Evolutionary conservation across 2,888 invertebrate species (phyloP), one percentile per base, ranked within the genome.

Genomic region (Molorchus minor): DNA sequence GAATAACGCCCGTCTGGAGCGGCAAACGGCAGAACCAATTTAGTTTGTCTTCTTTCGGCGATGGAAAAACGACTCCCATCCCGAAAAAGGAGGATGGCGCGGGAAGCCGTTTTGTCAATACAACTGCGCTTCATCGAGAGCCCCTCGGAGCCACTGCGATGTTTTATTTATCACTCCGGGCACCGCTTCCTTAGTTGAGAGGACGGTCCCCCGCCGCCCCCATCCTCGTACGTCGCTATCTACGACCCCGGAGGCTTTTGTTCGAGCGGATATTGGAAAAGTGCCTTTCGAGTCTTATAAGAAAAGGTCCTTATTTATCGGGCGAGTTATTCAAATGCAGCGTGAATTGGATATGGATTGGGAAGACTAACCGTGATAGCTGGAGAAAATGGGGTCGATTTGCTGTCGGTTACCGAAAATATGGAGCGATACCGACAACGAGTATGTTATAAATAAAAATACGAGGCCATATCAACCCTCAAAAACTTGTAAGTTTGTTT

Each of bases 21-120:
- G 49, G 49, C 40, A 40, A 38, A 25, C 40, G 49, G 49, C 49
- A 51, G 40, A 38, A 38, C 49, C 49, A 51, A 51, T 51, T 51
- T 51, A 51, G 38, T 38, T 13, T 36, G 49, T 51, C 49, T 40
- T 36, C 49, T n/a, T n/a, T 38, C 25, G 21, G 38, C n/a, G 25
- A 38, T 40, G 49, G 49, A 51, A 51, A 51, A 35, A 51, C 40
- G 49, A 29, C 15, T 25, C 12, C 21, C 10, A 7, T n/a, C 20
- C 5, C 43, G n/a, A 4, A 38, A 15, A 16, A 15, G 13, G 13
- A 15, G 38, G 4, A 13, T n/a, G n/a, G n/a, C n/a, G 49, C 15
- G 47, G 25, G 49, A 29, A 35, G 38, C 38, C 49, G 38, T 15
- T 49, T 49, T 49, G 38, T 49, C 49, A 49, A 49, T 49, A 38